These are phyloP conservation scores for Gymnoscelis rufifasciata DNA, from an alignment of 2,888 invertebrate genomes.

Conservation along the genomic window DNA sequence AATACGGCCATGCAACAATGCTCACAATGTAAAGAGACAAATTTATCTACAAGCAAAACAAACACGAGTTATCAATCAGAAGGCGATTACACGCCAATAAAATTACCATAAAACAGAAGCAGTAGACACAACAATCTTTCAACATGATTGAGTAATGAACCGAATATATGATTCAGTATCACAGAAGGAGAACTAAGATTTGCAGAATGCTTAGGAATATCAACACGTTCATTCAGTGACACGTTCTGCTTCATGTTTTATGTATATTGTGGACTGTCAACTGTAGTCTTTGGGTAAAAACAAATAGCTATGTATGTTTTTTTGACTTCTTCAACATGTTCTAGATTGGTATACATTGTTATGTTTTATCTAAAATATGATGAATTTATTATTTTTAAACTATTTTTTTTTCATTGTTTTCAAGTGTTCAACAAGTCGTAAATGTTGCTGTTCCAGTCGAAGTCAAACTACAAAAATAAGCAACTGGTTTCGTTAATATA, in stretches of 20 bases:
- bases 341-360: no score
- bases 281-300: no score
- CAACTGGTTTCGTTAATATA: no score
- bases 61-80: conserved; percentile 12
- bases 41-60: conserved; percentile 4
- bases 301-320: no score
- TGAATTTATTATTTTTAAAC: no score
- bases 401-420: no score
- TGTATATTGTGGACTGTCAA: no score
- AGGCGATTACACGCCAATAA: conserved; percentile 7
- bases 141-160: conserved; percentile 8
- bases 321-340: no score
- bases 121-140: conserved; percentile 18
- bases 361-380: no score
- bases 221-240: not conserved
- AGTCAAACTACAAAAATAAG: no score
- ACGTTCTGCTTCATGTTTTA: not conserved
- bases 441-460: no score
- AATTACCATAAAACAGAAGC: conserved; percentile 15
- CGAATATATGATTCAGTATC: conserved; percentile 10
- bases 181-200: conserved; percentile 4
- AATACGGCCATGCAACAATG: not conserved
- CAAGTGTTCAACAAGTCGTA: no score
- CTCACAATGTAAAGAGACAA: not conserved
- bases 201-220: conserved; percentile 7